Evolutionary conservation across 2,113 vertebrate species (phyloP).

Genomic region (Anguilla rostrata): DNA sequence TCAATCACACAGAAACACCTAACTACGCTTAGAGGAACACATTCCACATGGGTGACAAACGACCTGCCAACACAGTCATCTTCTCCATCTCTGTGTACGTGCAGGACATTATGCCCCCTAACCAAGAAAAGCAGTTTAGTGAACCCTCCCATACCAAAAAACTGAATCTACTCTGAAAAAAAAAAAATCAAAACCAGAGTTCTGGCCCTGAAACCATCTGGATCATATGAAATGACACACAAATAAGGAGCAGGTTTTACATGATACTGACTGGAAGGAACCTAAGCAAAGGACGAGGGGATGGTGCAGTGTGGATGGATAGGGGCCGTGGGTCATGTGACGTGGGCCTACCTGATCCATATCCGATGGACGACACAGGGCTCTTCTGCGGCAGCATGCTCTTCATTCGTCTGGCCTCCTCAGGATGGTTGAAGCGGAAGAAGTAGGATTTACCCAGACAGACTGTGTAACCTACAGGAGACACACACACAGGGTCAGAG

Average conservation of each 20-base stretch:
- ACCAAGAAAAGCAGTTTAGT: constrained; percentile 18
- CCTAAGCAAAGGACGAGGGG: background rate
- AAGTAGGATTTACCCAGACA: constrained; percentile 76
- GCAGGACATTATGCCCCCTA: constrained; percentile 3
- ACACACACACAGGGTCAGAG: background rate
- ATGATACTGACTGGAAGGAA: background rate
- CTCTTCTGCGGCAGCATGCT: constrained; percentile 75
- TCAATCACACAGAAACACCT: constrained; percentile 58
- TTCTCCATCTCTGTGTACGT: constrained; percentile 17
- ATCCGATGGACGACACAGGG: constrained; percentile 66
- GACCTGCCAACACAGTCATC: background rate
- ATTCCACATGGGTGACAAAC: constrained; percentile 22
- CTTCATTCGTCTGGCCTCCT: constrained; percentile 76
- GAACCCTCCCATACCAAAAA: background rate
- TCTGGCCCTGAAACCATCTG: background rate
- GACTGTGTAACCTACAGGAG: constrained; percentile 68
- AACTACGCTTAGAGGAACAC: constrained; percentile 13
- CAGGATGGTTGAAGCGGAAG: constrained; percentile 78
- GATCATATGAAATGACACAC: background rate
- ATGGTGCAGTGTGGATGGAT: background rate
- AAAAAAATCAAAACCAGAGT: background rate
- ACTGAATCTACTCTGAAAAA: background rate
- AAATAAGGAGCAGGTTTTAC: background rate
- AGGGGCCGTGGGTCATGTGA: background rate
- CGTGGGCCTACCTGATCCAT: constrained; percentile 66